These are phyloP conservation scores for Rutpela maculata DNA, from an alignment of 2,888 invertebrate genomes.

Conservation along the genomic window DNA sequence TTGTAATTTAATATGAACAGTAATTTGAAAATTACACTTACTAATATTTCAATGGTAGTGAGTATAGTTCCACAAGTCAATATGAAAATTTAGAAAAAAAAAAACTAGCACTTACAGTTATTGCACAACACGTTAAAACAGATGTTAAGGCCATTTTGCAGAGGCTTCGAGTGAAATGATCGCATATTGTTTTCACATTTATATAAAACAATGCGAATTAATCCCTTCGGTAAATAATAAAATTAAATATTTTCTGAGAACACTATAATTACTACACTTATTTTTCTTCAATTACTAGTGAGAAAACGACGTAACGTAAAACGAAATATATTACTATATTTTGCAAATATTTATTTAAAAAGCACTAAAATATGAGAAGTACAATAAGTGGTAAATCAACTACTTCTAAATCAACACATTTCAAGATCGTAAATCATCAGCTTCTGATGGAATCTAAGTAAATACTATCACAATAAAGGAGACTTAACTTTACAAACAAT, in stretches of 20 bases:
- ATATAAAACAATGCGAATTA: slow-evolving; percentile 19
- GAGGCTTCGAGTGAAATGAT: neutral
- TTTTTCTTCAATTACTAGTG: neutral
- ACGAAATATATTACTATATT: neutral
- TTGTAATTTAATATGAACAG: too few relatives aligned
- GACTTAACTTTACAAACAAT: neutral
- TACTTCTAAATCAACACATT: too few relatives aligned
- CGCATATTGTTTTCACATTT: neutral
- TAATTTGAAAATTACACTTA: too few relatives aligned
- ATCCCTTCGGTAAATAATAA: slow-evolving; percentile 12
- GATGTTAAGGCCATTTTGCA: slow-evolving; percentile 23
- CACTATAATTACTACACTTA: neutral
- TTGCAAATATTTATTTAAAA: neutral
- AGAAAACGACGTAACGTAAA: neutral
- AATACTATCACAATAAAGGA: neutral
- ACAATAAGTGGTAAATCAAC: neutral
- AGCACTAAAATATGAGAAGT: neutral
- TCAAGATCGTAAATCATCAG: neutral
- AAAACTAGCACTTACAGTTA: slow-evolving; percentile 18
- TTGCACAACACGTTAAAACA: neutral
- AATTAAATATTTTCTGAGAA: slow-evolving; percentile 22
- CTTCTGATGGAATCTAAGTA: neutral
- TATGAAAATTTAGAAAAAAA: too few relatives aligned
- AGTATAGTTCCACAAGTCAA: too few relatives aligned
- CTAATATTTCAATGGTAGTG: too few relatives aligned